phyloP scores from a whole-genome alignment of 2,888 invertebrate species.

The Harpalus rubripes region DNA sequence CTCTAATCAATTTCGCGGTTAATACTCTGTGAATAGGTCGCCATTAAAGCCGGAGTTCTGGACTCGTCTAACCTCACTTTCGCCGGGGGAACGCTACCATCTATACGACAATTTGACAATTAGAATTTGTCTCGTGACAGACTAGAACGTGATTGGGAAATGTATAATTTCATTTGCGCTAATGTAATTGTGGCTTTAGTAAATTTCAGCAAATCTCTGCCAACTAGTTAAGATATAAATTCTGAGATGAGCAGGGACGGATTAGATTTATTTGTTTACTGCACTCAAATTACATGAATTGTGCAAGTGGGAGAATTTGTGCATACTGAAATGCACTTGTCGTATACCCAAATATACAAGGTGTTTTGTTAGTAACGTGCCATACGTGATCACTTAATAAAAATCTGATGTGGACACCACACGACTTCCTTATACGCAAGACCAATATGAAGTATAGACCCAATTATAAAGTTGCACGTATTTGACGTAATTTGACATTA shows the following conservation, averaged over 20 bases:
- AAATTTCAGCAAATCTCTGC: slow-evolving; percentile 49
- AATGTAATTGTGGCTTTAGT: slow-evolving; percentile 55
- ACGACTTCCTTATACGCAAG: too few species aligned
- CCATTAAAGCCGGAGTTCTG: slow-evolving; percentile 5
- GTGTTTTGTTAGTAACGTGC: too few species aligned
- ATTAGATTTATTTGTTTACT: slow-evolving; percentile 35
- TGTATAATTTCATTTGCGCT: slow-evolving; percentile 58
- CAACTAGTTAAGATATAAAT: slow-evolving; percentile 31
- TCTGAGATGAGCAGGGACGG: slow-evolving; percentile 12
- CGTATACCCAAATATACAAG: too few species aligned
- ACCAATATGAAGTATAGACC: too few species aligned
- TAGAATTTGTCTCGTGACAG: slow-evolving; percentile 55
- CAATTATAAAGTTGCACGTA: too few species aligned
- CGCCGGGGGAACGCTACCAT: slow-evolving; percentile 14
- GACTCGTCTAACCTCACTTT: neutral
- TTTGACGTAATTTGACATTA: too few species aligned
- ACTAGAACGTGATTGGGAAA: slow-evolving; percentile 59
- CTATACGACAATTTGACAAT: slow-evolving; percentile 62
- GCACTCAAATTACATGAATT: neutral
- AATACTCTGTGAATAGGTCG: slow-evolving; percentile 19
- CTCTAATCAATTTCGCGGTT: slow-evolving; percentile 18
- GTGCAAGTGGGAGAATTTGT: neutral
- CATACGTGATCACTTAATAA: too few species aligned
- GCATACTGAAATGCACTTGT: neutral
- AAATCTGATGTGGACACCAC: too few species aligned